phyloP scores from a whole-genome alignment of 30 jellyfish, hydroid and myxozoan genomes.

The Turritopsis dohrnii region DNA sequence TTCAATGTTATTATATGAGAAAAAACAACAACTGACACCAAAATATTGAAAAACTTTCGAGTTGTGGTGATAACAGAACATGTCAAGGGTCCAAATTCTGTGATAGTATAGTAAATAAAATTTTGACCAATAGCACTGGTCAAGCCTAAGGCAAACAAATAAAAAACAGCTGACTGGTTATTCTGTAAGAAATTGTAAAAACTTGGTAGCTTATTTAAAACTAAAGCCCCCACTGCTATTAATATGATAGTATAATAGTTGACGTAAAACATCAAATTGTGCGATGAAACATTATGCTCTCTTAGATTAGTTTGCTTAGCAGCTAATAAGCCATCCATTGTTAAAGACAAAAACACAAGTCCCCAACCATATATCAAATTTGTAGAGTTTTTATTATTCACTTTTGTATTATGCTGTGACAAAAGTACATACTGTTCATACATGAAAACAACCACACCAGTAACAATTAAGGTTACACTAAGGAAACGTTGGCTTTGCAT shows the following conservation, averaged over 20 bases:
- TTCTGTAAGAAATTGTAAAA: constrained; percentile 22
- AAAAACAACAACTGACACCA: constrained; percentile 49
- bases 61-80: constrained; percentile 82
- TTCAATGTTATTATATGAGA: constrained; percentile 30
- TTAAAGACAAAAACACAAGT: constrained; percentile 41
- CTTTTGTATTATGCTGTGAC: background rate
- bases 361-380: constrained; percentile 25
- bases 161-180: constrained; percentile 3
- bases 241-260: constrained; percentile 45
- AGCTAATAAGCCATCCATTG: constrained; percentile 72
- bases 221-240: constrained; percentile 25
- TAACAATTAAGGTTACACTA: constrained; percentile 46
- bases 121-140: constrained; percentile 77
- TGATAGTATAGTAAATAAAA: constrained; percentile 52
- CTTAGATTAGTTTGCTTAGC: constrained; percentile 45
- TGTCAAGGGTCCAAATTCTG: constrained; percentile 64
- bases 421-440: constrained; percentile 25
- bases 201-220: constrained; percentile 33
- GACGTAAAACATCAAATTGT: constrained; percentile 47
- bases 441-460: constrained; percentile 59
- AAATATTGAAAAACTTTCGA: constrained; percentile 61
- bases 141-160: constrained; percentile 32
- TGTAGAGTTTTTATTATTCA: background rate
- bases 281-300: constrained; percentile 23
- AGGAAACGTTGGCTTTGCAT: constrained; percentile 33